phyloP scores from a whole-genome alignment of 92 coral and sea anemone genomes.

The Zoanthus solanderi region DNA sequence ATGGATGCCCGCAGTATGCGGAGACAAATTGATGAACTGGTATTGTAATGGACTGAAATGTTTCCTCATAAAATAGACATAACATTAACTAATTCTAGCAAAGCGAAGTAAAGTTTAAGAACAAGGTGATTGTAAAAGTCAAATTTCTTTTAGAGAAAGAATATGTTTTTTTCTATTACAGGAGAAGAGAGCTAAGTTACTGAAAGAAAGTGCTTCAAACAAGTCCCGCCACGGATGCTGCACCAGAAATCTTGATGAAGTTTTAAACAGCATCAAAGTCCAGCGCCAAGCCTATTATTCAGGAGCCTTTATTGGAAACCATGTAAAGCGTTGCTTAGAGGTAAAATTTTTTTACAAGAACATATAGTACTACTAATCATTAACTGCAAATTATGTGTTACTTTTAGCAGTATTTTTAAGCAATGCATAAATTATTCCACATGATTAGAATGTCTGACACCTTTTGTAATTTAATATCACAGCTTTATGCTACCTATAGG shows the following conservation, averaged over 20 bases:
- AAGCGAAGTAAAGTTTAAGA: not conserved
- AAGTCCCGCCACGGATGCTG: constrained; percentile 23
- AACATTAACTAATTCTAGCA: not conserved
- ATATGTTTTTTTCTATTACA: not conserved
- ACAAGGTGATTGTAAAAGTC: not conserved
- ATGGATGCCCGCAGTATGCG: not conserved
- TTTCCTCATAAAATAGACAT: not conserved
- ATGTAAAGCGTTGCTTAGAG: constrained; percentile 24
- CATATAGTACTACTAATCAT: not conserved
- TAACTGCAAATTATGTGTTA: not conserved
- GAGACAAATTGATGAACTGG: constrained; percentile 30
- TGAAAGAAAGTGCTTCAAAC: constrained; percentile 8
- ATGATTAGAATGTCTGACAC: not conserved
- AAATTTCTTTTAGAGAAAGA: not conserved
- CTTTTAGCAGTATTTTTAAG: not conserved
- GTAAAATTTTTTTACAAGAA: not conserved
- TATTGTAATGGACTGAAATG: not conserved
- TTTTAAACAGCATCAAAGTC: not conserved
- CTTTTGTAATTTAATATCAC: not conserved
- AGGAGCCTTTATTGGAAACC: constrained; percentile 21
- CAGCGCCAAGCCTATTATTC: constrained; percentile 14
- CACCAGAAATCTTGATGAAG: not conserved
- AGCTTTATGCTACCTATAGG: not conserved
- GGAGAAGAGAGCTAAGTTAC: not conserved
- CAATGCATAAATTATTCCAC: not conserved